Percentiles rank a stretch among this genome's conserved stretches.
These are phyloP conservation scores for Micronycteris hirsuta DNA, from an alignment of 2,113 vertebrate genomes.

Conservation along the genomic window DNA sequence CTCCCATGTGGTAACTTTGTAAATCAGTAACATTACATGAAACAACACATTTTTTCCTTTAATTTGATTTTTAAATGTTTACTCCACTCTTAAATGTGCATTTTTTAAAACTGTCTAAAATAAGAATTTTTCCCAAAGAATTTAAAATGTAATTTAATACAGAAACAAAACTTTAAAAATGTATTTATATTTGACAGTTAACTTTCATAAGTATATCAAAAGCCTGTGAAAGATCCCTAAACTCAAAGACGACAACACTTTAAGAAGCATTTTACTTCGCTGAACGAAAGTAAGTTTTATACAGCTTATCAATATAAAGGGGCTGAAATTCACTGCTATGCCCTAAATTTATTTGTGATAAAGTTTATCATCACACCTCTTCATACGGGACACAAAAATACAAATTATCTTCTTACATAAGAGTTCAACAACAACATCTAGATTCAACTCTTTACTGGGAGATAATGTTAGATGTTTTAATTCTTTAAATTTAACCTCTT, in stretches of 20 bases:
- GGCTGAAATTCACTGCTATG: not conserved
- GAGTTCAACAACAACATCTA: not conserved
- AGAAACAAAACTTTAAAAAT: not conserved
- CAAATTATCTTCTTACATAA: not conserved
- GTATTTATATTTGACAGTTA: not conserved
- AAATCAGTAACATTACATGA: not conserved
- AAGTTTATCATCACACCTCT: not conserved
- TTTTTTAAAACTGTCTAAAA: not conserved
- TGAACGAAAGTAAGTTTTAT: not conserved
- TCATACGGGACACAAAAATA: not conserved
- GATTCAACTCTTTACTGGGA: not conserved
- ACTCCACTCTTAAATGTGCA: not conserved
- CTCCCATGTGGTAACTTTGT: not conserved
- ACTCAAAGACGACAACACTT: not conserved
- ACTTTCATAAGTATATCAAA: not conserved
- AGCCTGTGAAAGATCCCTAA: not conserved
- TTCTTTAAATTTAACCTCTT: constrained; percentile 68
- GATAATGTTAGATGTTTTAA: not conserved
- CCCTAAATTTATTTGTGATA: not conserved
- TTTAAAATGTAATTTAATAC: not conserved
- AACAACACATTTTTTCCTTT: not conserved
- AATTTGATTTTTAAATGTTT: constrained; percentile 3
- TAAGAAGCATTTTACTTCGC: not conserved
- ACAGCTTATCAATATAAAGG: not conserved
- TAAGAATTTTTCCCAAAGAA: constrained; percentile 27